Evolutionary conservation across 1,140 invertebrate genomes (phyloP).

Genomic region (Coenobita brevimanus): DNA sequence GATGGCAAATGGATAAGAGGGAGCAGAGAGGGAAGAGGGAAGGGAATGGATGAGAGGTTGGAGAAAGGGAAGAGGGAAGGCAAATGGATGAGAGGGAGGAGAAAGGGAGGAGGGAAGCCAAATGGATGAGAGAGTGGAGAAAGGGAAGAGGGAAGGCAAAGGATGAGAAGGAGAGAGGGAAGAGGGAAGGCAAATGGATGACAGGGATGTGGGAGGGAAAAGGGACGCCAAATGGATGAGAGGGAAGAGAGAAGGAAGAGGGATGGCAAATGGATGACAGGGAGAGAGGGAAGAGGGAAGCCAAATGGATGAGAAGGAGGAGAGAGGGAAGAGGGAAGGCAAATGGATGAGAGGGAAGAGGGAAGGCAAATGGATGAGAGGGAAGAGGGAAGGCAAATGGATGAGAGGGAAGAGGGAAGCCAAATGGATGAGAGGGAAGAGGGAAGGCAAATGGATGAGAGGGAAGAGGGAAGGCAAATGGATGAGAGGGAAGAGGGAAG

Average conservation of each 20-base stretch:
- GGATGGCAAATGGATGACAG: background rate
- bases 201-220: background rate
- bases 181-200: background rate
- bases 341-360: background rate
- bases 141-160: background rate
- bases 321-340: background rate
- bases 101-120: background rate
- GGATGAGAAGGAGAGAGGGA: background rate
- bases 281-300: background rate
- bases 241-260: background rate
- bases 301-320: background rate
- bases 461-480: too few relatives aligned
- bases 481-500: too few relatives aligned
- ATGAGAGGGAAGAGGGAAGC: too few relatives aligned
- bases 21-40: background rate
- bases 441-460: too few relatives aligned
- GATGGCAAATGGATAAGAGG: background rate
- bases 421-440: too few relatives aligned
- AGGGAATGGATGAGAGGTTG: background rate
- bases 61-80: background rate
- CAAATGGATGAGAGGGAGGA: background rate
- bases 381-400: background rate
- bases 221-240: background rate
- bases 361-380: background rate
- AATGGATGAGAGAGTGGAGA: background rate